A percentile compares a stretch with the other conserved stretches of the same genome.
Evolutionary conservation across 2,797 vertebrate genomes (phyloP).

Genomic region (Miichthys miiuy): DNA sequence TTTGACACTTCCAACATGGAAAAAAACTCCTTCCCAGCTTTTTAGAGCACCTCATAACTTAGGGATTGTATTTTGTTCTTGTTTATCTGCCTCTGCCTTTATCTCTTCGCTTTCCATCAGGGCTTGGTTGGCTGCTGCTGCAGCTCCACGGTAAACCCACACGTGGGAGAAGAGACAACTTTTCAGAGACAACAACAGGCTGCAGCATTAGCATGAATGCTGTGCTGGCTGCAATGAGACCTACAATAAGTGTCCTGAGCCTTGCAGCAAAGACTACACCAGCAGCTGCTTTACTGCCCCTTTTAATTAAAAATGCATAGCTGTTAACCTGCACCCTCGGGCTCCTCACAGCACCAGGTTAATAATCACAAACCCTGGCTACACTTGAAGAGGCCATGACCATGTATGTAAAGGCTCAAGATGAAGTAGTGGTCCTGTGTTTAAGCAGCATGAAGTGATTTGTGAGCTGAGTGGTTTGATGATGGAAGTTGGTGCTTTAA

Average conservation of each 20-base stretch:
- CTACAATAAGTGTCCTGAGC: conserved; percentile 31
- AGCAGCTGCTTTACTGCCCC: conserved; percentile 62
- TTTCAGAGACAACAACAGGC: conserved; percentile 44
- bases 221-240: conserved; percentile 10
- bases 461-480: conserved; percentile 59
- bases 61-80: conserved; percentile 18
- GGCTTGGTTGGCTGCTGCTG: conserved; percentile 17
- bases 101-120: conserved; percentile 17
- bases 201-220: conserved; percentile 15
- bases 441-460: conserved; percentile 67
- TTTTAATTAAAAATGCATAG: conserved; percentile 74
- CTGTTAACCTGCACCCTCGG: conserved; percentile 53
- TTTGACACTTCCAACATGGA: conserved; percentile 22
- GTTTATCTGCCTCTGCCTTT: conserved; percentile 24
- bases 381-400: conserved; percentile 40
- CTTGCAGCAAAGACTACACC: conserved; percentile 34
- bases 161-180: conserved; percentile 13
- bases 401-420: conserved; percentile 43
- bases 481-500: conserved; percentile 55
- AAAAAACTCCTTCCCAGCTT: conserved; percentile 16
- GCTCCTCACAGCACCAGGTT: conserved; percentile 51
- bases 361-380: conserved; percentile 60
- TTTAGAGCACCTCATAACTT: conserved; percentile 40
- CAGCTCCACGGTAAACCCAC: conserved; percentile 20
- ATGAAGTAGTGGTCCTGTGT: conserved; percentile 47